Evolutionary conservation across 2,888 invertebrate species (phyloP).

Genomic region (Ophion ventricosus): DNA sequence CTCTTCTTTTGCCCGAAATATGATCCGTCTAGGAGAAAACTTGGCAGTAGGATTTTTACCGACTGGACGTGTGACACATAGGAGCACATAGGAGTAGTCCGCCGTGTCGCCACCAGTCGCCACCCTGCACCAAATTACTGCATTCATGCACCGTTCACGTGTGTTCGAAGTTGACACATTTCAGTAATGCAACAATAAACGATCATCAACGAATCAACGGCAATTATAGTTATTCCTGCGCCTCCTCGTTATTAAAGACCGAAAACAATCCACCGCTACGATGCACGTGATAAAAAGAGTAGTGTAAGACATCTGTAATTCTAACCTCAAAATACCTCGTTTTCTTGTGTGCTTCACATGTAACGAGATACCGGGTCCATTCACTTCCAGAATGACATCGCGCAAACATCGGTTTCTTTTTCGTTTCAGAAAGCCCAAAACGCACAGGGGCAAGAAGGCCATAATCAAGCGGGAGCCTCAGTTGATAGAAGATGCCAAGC

Average conservation of each 20-base stretch:
- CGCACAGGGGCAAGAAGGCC: constrained; percentile 93
- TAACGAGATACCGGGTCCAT: too few relatives aligned
- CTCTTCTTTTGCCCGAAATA: background rate
- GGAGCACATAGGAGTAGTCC: too few relatives aligned
- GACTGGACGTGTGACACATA: background rate
- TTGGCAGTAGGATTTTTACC: background rate
- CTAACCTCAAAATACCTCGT: constrained; percentile 17
- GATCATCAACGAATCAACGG: background rate
- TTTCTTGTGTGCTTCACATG: background rate
- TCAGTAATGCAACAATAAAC: background rate
- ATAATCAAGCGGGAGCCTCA: constrained; percentile 93
- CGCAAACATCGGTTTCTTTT: background rate
- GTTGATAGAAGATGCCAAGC: constrained; percentile 94
- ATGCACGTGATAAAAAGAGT: constrained; percentile 82
- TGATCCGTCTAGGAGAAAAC: background rate
- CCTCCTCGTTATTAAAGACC: background rate
- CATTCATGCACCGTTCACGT: background rate
- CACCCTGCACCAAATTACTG: background rate
- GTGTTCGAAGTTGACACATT: background rate
- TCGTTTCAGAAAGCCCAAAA: constrained; percentile 92
- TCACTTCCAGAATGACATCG: too few relatives aligned
- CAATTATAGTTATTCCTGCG: background rate
- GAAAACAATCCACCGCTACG: constrained; percentile 25
- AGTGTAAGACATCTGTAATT: constrained; percentile 78
- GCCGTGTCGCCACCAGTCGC: too few relatives aligned